Evolutionary conservation across 2,797 vertebrate genomes (phyloP), one percentile per base, ranked within the genome.

Genomic region (Tympanoctomys barrerae): DNA sequence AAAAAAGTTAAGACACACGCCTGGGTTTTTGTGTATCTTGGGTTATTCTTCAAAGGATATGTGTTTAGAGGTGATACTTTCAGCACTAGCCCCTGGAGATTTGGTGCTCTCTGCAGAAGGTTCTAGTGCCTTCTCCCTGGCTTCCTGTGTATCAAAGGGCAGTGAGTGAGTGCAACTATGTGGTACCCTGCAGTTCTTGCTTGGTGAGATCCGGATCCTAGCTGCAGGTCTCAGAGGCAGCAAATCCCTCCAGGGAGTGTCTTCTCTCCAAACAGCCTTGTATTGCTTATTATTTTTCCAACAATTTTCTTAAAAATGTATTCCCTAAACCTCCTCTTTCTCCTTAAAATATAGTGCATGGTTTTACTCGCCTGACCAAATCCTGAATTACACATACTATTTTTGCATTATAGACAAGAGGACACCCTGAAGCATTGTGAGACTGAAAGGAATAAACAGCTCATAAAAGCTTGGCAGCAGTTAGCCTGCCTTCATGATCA

Each of bases 371-470:
- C 64, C 92, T 16, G 24, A 0, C 0, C 83, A 71, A 94, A 87
- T 1, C 0, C 80, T 70, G 26, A 77, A 57, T 68, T 49, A 75
- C 19, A 78, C 31, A 82, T 8, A 61, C 2, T 71, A 2, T 46
- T 95, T 96, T 86, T 86, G 19, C 22, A 83, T 90, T 83, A 54
- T 28, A 61, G 26, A 80, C 62, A 31, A 94, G 80, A 93, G 84
- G 70, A 49, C 31, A 61, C 21, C 22, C 59, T 9, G 22, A 33
- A 78, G 9, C 49, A 46, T 3, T 90, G 70, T 85, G 66, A 87
- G 26, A 90, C 0, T 14, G 14, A 57, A 93, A 85, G 2, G 12
- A 91, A 66, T 64, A 68, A 31, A 80, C 77, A 54, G 16, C 68
- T 3, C 66, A 64, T 28, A 4, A 31, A 62, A 94, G 12, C 1